Base-by-base conservation (phyloP, 2,888 invertebrate genomes). In the Watsonalla binaria region DNA sequence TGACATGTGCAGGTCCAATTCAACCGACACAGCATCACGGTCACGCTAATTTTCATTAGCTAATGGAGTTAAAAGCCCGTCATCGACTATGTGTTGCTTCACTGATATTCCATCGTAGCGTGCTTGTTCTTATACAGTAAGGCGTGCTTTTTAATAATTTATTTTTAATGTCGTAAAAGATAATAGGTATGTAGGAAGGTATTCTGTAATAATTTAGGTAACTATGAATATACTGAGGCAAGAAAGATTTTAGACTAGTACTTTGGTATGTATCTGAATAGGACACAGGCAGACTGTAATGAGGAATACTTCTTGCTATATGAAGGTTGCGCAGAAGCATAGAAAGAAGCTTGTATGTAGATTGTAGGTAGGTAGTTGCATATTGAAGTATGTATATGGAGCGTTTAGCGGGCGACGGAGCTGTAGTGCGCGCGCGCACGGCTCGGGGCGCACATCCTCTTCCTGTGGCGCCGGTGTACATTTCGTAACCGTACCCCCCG, bases 401-500 rank as follows among this genome's bases (percentile, higher is more conserved):
- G 72, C 71, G 66, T 69, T 66, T 58, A 63, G 63, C 54, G 64
- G 66, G 56, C 57, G 56, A 66, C 57, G 59, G 62, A 63, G 65
- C 68, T 58, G 64, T 58, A 55, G 60, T 55, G 47, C 54, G 61
- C 61, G 53, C 46, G 51, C 57, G 63, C 53, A 37, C 14, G 37
- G 51, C 62, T 62, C 66, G 69, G 78, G 74, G 76, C 80, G 74
- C 76, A 80, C 77, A 82, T 89, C 89, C 88, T 86, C 83, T 89
- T 88, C 87, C 89, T 86, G 86, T 75, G 72, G 66, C 72, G 72
- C 62, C 61, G 66, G 63, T 69, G 71, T 71, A 71, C 68, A 74
- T 88, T 84, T 88, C 87, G 88, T 85, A 88, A 89, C 77, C 81
- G 78, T 76, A 80, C 79, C 77, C 78, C 81, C 73, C 76, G 74